Evolutionary conservation across 2,797 vertebrate species (phyloP).

Genomic region (Florisuga fusca): DNA sequence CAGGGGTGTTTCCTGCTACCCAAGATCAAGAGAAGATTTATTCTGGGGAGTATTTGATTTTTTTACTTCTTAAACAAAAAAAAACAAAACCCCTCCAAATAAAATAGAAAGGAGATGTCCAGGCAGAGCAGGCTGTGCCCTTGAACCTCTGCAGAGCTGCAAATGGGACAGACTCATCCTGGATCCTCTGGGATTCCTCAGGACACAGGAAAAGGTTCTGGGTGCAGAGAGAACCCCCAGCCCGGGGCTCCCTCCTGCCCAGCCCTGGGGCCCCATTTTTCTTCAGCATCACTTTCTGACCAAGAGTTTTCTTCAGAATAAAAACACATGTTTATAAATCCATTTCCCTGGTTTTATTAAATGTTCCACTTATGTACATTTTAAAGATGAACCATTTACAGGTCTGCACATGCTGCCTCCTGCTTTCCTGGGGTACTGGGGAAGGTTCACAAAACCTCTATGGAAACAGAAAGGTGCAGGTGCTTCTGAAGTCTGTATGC

Average conservation of each 20-base stretch:
- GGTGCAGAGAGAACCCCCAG: too few species aligned
- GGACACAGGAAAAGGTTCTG: not conserved
- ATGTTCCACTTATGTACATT: constrained; percentile 76
- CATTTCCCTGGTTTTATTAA: constrained; percentile 79
- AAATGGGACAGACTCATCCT: not conserved
- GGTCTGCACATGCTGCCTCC: constrained; percentile 65
- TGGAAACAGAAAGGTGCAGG: constrained; percentile 44
- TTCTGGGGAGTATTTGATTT: not conserved
- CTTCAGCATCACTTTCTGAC: not conserved
- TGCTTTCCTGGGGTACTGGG: constrained; percentile 37
- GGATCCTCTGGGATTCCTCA: not conserved
- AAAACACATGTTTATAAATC: constrained; percentile 73
- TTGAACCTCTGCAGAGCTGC: not conserved
- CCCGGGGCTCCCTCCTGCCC: too few species aligned
- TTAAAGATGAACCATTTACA: constrained; percentile 76
- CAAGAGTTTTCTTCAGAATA: not conserved
- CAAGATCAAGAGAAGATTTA: not conserved
- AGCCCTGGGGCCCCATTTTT: too few species aligned
- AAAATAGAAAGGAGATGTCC: too few species aligned
- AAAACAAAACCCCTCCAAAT: not conserved
- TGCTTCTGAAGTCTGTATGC: constrained; percentile 5
- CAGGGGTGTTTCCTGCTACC: not conserved
- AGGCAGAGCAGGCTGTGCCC: not conserved
- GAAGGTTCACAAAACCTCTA: constrained; percentile 42
- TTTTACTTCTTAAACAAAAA: not conserved